These are phyloP conservation scores for Eriocheir sinensis DNA, from an alignment of 1,140 invertebrate species.

Conservation along the genomic window DNA sequence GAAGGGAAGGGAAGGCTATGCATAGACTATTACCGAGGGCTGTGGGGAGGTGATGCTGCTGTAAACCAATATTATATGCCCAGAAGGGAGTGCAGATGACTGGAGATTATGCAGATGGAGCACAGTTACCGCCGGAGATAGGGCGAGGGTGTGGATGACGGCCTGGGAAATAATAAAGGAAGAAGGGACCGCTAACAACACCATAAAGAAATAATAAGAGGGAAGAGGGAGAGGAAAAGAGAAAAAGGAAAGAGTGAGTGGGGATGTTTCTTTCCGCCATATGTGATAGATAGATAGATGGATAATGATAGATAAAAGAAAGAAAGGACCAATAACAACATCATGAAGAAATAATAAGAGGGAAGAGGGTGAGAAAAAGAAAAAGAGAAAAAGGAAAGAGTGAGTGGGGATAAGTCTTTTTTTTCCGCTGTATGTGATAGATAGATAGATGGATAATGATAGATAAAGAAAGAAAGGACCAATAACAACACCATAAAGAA, in stretches of 20 bases:
- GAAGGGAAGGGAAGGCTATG: not conserved
- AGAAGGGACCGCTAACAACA: not conserved
- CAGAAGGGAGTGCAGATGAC: not conserved
- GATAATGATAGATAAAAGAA: not conserved
- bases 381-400: too few species aligned
- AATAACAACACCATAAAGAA: not conserved
- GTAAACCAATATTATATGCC: constrained; percentile 6
- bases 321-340: too few species aligned
- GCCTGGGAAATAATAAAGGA: not conserved
- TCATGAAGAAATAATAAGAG: too few species aligned
- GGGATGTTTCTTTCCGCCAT: too few species aligned
- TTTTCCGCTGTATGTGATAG: too few species aligned
- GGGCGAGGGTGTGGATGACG: not conserved
- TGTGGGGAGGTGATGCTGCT: not conserved
- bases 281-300: too few species aligned
- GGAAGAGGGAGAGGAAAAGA: not conserved
- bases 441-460: too few species aligned
- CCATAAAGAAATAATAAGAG: not conserved
- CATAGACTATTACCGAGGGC: not conserved
- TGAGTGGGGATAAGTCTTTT: too few species aligned
- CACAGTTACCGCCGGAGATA: not conserved
- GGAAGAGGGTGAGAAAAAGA: too few species aligned
- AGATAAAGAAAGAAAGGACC: not conserved
- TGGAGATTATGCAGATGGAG: constrained; percentile 23
- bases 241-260: too few species aligned